Percentiles rank a stretch among this genome's conserved stretches.
Conservation (phyloP, 2,888 invertebrate species). For the Actias luna region DNA sequence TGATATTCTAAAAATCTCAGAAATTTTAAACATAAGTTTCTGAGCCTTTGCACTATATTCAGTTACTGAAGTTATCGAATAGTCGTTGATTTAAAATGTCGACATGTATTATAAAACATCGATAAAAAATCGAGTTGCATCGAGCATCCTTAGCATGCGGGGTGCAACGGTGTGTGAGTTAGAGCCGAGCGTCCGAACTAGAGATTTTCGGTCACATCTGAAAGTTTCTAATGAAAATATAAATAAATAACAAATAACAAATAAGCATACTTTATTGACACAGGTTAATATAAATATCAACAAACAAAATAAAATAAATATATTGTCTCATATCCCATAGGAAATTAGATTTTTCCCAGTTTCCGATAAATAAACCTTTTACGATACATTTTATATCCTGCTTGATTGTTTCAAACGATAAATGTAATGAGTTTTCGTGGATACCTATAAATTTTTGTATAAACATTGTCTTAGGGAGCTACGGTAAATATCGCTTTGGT, state of each 20-base stretch:
- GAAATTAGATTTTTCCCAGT: conserved; percentile 38
- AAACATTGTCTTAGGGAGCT: not conserved
- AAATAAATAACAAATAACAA: not conserved
- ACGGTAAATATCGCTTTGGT: not conserved
- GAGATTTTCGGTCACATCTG: not conserved
- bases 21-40: no score
- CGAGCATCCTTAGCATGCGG: not conserved
- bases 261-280: not conserved
- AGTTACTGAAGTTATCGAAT: no score
- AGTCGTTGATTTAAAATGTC: no score
- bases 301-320: conserved; percentile 10
- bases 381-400: conserved; percentile 29
- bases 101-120: no score
- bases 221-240: not conserved
- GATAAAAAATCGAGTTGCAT: no score
- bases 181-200: not conserved
- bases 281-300: not conserved
- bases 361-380: conserved; percentile 33
- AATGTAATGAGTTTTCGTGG: conserved; percentile 16
- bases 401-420: conserved; percentile 20
- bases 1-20: no score
- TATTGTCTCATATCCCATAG: conserved; percentile 20
- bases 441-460: not conserved
- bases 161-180: not conserved
- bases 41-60: no score